Percentiles rank a stretch among this genome's conserved stretches.
Evolutionary conservation across 2,797 vertebrate genomes (phyloP).

Genomic region (Clarias pachynema): DNA sequence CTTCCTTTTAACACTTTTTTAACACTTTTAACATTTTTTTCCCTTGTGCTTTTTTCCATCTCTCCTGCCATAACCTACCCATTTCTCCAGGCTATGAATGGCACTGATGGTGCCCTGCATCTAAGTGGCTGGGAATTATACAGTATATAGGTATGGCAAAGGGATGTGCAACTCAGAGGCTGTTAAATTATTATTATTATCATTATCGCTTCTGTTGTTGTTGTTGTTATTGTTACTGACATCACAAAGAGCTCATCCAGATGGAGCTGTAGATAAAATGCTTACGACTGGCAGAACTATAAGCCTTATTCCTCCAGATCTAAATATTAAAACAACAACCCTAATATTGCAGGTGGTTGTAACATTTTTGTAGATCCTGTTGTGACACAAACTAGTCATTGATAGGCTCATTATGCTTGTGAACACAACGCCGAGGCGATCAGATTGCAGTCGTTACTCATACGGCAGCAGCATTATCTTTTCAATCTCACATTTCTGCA

Average conservation of each 20-base stretch:
- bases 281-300: neutral
- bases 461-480: constrained; percentile 14
- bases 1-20: too few species aligned
- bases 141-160: too few species aligned
- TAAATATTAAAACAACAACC: neutral
- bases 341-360: neutral
- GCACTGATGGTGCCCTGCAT: too few species aligned
- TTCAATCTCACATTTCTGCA: constrained; percentile 19
- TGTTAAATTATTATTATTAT: too few species aligned
- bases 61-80: too few species aligned
- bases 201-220: too few species aligned
- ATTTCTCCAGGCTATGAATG: too few species aligned
- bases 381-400: constrained; percentile 1
- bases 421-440: neutral
- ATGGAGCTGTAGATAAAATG: neutral
- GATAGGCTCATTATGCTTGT: neutral
- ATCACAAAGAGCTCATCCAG: too few species aligned
- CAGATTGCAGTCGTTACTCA: constrained; percentile 14
- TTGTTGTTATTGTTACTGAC: neutral
- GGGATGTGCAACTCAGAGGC: too few species aligned
- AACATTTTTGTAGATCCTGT: neutral
- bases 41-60: too few species aligned
- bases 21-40: too few species aligned
- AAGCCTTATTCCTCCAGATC: neutral
- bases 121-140: too few species aligned